Evolutionary conservation across 2,113 vertebrate species (phyloP), one percentile per base, ranked within the genome.

Genomic region (Pampusana beccarii): DNA sequence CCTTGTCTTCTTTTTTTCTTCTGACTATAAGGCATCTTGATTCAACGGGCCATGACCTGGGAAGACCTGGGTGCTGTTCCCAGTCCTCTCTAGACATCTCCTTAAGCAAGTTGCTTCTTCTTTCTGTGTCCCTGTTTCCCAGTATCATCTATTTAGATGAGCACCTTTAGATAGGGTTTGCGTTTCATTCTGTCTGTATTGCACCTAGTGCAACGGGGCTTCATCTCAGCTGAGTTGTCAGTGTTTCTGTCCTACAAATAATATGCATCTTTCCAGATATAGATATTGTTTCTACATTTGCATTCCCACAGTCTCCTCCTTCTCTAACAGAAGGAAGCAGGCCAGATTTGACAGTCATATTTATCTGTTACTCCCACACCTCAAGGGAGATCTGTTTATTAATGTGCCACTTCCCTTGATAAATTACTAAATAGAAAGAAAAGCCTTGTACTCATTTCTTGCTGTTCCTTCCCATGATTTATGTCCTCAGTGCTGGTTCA

Each of bases 361-460:
- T 98, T 98, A 98, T 99, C 98, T 97, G 97, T 98, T 98, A 98
- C 97, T 97, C 97, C 95, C 97, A 97, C 96, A 98, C 98, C 98
- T 98, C 99, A 95, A 98, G 98, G 98, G 98, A 98, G 98, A 98
- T 98, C 98, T 97, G 98, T 98, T 98, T 98, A 99, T 99, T 99
- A 99, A 99, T 98, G 98, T 80, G 96, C 98, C 98, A 98, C 98
- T 98, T 98, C 98, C 98, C 98, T 97, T 98, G 98, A 98, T 98
- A 98, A 98, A 98, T 98, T 98, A 98, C 98, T 98, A 98, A 99
- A 98, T 97, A 98, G 98, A 98, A 98, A 98, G 98, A 98, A 97
- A 98, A 98, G 98, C 97, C 98, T 98, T 98, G 98, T 98, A 98
- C 98, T 98, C 98, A 97, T 98, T 98, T 98, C 98, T 97, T 50